These are phyloP conservation scores for Podiceps cristatus DNA, from an alignment of 2,113 vertebrate species.

Conservation along the genomic window DNA sequence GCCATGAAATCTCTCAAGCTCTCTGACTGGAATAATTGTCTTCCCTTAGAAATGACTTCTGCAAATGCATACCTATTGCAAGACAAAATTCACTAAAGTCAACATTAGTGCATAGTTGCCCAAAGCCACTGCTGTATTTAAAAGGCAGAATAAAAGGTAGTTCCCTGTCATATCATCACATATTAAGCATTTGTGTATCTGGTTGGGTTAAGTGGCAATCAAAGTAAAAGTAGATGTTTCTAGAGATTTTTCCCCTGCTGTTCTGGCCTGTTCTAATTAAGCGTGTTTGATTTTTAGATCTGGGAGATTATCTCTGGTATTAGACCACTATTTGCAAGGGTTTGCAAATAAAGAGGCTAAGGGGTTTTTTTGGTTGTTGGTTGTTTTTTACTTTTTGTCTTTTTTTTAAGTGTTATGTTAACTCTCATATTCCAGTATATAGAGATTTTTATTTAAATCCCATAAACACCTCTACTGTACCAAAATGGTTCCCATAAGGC, in stretches of 20 bases:
- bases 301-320: constrained; percentile 31
- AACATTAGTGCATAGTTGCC: background rate
- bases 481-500: background rate
- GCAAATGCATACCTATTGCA: background rate
- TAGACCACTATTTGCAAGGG: background rate
- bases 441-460: background rate
- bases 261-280: constrained; percentile 16
- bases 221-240: background rate
- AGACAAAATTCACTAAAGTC: background rate
- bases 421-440: background rate
- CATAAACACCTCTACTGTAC: background rate
- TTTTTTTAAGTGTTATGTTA: background rate
- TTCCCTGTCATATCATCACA: background rate
- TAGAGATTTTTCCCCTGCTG: background rate
- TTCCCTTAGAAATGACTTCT: background rate
- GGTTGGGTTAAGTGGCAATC: background rate
- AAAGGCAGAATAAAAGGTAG: background rate
- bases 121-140: background rate
- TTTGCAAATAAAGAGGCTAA: background rate
- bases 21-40: background rate
- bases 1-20: background rate
- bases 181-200: background rate
- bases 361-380: too few species aligned
- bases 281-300: constrained; percentile 4
- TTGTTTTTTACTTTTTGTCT: background rate